Percentiles rank a stretch among this genome's conserved stretches.
Conservation (phyloP, 2,888 invertebrate species). For the Morpho helenor region DNA sequence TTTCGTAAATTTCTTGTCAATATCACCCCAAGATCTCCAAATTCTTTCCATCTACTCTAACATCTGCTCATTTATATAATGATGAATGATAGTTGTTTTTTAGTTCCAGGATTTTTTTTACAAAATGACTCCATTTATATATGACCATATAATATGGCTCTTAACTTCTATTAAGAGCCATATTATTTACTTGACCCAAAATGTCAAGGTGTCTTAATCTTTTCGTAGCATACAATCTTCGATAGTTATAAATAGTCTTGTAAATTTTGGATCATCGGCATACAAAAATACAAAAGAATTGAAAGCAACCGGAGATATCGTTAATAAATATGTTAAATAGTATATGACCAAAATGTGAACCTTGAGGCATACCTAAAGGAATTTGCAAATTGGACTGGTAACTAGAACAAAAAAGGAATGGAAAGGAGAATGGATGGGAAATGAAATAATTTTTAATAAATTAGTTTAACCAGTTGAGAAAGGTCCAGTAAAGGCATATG, state of each 20-base stretch:
- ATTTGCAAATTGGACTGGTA: neutral
- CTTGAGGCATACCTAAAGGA: constrained; percentile 19
- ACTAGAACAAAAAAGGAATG: too few species aligned
- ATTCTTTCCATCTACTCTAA: neutral
- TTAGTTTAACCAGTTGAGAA: too few species aligned
- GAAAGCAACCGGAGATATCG: neutral
- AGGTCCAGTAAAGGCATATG: too few species aligned
- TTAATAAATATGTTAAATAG: constrained; percentile 3
- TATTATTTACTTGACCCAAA: too few species aligned
- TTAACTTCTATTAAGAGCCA: too few species aligned
- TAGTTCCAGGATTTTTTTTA: too few species aligned
- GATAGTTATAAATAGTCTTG: neutral
- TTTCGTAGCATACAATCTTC: neutral
- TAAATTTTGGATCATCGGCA: neutral
- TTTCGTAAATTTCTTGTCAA: too few species aligned
- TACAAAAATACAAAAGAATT: neutral
- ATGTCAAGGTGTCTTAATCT: neutral
- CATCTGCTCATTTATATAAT: neutral
- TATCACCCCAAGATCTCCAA: neutral
- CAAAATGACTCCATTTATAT: too few species aligned
- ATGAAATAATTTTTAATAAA: too few species aligned
- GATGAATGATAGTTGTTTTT: neutral
- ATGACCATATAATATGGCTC: too few species aligned
- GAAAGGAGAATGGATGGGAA: too few species aligned
- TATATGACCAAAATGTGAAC: constrained; percentile 4